Percentiles rank a stretch among this genome's conserved stretches.
Evolutionary conservation across 2,797 vertebrate species (phyloP).

Genomic region (Artibeus jamaicensis): DNA sequence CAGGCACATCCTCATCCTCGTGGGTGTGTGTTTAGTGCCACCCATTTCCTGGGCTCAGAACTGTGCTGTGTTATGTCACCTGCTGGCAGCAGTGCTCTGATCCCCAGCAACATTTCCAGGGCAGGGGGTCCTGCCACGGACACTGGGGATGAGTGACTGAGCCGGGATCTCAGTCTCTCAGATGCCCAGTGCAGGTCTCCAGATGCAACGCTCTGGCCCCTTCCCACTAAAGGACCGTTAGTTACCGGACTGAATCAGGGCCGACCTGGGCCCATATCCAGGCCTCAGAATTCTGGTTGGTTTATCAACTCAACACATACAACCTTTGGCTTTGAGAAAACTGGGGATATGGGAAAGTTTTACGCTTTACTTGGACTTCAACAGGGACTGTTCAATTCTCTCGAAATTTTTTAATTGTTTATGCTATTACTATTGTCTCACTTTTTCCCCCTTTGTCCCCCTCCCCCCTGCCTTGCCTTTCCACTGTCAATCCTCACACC

Average conservation of each 20-base stretch:
- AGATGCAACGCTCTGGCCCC: not conserved
- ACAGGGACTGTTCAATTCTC: not conserved
- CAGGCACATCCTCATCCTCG: rapidly evolving
- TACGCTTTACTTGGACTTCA: not conserved
- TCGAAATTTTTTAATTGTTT: not conserved
- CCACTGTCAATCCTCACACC: not conserved
- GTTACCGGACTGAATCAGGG: rapidly evolving
- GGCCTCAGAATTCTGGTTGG: not conserved
- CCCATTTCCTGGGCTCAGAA: not conserved
- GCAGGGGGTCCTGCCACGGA: rapidly evolving
- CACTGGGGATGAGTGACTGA: rapidly evolving
- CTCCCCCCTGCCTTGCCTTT: too few relatives aligned
- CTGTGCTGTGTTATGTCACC: rapidly evolving
- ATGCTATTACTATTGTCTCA: not conserved
- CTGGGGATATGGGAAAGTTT: not conserved
- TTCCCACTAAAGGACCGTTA: not conserved
- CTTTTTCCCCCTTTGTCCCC: too few relatives aligned
- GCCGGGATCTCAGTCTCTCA: too few relatives aligned
- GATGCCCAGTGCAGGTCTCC: too few relatives aligned
- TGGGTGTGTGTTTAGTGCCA: not conserved
- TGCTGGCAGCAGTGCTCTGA: rapidly evolving
- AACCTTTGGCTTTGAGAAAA: not conserved
- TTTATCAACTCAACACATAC: not conserved
- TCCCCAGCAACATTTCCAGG: rapidly evolving
- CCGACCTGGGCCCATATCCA: rapidly evolving